Conservation (phyloP, 2,797 vertebrate species). For the Astyanax mexicanus region DNA sequence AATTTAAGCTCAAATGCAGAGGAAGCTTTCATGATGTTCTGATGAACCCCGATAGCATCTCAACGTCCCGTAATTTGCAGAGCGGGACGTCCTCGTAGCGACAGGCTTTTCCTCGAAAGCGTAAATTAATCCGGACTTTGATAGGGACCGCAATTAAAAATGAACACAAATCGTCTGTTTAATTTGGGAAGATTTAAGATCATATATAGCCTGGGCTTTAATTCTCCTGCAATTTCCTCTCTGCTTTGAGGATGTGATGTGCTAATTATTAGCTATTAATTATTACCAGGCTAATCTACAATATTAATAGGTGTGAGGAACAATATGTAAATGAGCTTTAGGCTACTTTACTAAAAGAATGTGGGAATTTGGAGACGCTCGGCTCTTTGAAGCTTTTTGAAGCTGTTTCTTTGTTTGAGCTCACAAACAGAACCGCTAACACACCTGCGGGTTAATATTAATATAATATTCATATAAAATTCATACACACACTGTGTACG, state of each 20-base stretch:
- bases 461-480: too few relatives aligned
- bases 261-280: conserved; percentile 53
- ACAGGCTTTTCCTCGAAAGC: conserved; percentile 4
- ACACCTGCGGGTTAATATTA: too few relatives aligned
- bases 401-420: too few relatives aligned
- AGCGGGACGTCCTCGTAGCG: background rate
- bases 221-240: conserved; percentile 19
- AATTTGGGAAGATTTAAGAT: conserved; percentile 28
- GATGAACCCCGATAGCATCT: background rate
- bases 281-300: conserved; percentile 32
- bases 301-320: conserved; percentile 46
- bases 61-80: background rate
- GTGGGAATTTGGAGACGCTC: background rate
- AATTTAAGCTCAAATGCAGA: background rate
- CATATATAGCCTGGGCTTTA: conserved; percentile 15
- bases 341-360: background rate
- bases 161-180: conserved; percentile 43
- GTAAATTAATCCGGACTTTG: conserved; percentile 34
- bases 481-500: too few relatives aligned
- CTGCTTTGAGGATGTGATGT: conserved; percentile 38
- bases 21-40: background rate
- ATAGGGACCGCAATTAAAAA: conserved; percentile 36
- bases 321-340: conserved; percentile 49
- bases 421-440: too few relatives aligned
- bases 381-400: background rate